Base-by-base conservation (phyloP, 2,888 invertebrate genomes). In the Acleris sparsana region DNA sequence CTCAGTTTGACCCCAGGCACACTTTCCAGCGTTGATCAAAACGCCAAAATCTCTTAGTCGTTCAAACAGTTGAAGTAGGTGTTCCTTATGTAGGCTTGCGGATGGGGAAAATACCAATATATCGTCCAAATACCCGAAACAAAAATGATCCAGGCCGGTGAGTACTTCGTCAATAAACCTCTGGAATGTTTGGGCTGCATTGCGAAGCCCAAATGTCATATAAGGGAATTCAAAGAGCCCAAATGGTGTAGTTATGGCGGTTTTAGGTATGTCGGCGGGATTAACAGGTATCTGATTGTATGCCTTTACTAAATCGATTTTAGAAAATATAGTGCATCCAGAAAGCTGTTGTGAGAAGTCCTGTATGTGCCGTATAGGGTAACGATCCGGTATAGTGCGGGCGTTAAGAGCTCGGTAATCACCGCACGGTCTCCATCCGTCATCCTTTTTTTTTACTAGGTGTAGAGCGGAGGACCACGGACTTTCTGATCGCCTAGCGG, bases 171-270 rank as follows among this genome's bases (percentile, higher is more conserved):
- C 75, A 18, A 85, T 77, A 46, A 82, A 81, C 2, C 80, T 71
- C 59, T 84, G 83, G 64, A 86, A 76, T 0, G 82, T 80, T 62
- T 85, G 82, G 0, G 77, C 81, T 0, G 85, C 83, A 60, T 87
- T 86, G 0, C 80, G 55, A 1, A 87, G 72, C 1, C 85, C 83
- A 39, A 84, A 59, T 1, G 55, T 43, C 55, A 20, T 20, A 3
- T 20, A 20, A 2, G 20, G 20, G 20, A 20, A 20, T 20, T 20
- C 20, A 20, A 20, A 55, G 17, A 53, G 18, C 7, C 53, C 53
- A 39, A 53, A 53, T 53, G 53, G 53, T 25, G 53, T 53, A 9
- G 33, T 53, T 17, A 53, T 53, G 7, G 39, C 53, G 3, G 17
- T 39, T 33, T 53, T 53, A 6, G 29, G 53, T 17, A 53, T 53